Conservation (phyloP, 2,888 invertebrate genomes). For the Torymus tubicola region DNA sequence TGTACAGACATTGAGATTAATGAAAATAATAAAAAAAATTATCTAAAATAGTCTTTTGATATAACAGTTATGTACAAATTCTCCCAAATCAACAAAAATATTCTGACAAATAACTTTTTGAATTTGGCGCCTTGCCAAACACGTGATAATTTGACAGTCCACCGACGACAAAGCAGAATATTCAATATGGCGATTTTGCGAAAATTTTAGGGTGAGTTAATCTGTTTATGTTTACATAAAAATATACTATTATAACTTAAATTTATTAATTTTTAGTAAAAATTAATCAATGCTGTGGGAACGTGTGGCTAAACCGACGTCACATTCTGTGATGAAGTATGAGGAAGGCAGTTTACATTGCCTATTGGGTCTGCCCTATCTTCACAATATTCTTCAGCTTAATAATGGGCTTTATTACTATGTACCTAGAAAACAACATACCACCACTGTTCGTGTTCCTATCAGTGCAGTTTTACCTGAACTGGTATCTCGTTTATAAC, state of each 20-base stretch:
- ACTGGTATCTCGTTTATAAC: conserved; percentile 68
- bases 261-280: background rate
- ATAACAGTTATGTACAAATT: too few relatives aligned
- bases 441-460: conserved; percentile 65
- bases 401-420: conserved; percentile 63
- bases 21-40: too few relatives aligned
- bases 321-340: conserved; percentile 40
- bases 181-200: conserved; percentile 26
- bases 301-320: background rate
- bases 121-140: conserved; percentile 14
- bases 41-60: too few relatives aligned
- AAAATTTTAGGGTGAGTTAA: conserved; percentile 12
- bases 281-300: conserved; percentile 10
- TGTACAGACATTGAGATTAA: too few relatives aligned
- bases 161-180: conserved; percentile 8
- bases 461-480: conserved; percentile 68
- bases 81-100: too few relatives aligned
- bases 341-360: conserved; percentile 48
- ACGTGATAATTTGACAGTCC: conserved; percentile 24
- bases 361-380: conserved; percentile 63
- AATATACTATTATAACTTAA: background rate
- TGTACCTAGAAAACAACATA: conserved; percentile 65
- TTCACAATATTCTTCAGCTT: conserved; percentile 65
- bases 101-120: conserved; percentile 1
- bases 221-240: background rate